Conservation (phyloP, 2,113 vertebrate genomes). For the Setophaga coronata region DNA sequence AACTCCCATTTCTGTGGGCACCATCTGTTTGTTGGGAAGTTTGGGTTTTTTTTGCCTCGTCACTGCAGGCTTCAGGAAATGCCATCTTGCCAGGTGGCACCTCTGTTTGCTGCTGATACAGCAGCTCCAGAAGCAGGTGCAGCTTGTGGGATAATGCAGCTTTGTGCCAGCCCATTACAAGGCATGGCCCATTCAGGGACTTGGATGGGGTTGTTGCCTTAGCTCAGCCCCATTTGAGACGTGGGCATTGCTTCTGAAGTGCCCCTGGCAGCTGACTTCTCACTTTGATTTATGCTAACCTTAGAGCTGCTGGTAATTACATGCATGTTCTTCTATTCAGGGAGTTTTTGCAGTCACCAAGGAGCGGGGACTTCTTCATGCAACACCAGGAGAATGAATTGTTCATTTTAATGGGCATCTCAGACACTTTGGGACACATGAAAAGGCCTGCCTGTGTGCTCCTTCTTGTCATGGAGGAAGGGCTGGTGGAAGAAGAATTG, state of each 20-base stretch:
- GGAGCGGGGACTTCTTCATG: constrained; percentile 42
- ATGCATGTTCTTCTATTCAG: constrained; percentile 43
- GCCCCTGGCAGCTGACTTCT: constrained; percentile 66
- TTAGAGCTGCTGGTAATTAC: constrained; percentile 56
- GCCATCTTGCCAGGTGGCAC: constrained; percentile 67
- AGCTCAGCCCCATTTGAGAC: background rate
- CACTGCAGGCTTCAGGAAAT: constrained; percentile 56
- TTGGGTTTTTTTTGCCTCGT: background rate
- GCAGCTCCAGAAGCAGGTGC: constrained; percentile 63
- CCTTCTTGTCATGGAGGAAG: background rate
- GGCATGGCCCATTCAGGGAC: constrained; percentile 38
- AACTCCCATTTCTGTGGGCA: constrained; percentile 41
- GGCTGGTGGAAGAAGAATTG: background rate
- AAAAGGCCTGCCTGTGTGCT: constrained; percentile 30
- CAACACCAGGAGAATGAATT: background rate
- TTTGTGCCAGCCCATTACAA: constrained; percentile 61
- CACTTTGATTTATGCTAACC: constrained; percentile 59
- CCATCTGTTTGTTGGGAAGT: constrained; percentile 56
- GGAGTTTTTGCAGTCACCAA: constrained; percentile 16
- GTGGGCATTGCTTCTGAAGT: constrained; percentile 36
- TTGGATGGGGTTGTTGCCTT: constrained; percentile 53
- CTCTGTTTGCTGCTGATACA: constrained; percentile 32
- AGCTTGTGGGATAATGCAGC: constrained; percentile 54
- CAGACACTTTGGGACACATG: background rate
- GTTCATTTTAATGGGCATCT: constrained; percentile 31